Conservation (phyloP, 1,140 invertebrate genomes). For the Nasonia longicornis region DNA sequence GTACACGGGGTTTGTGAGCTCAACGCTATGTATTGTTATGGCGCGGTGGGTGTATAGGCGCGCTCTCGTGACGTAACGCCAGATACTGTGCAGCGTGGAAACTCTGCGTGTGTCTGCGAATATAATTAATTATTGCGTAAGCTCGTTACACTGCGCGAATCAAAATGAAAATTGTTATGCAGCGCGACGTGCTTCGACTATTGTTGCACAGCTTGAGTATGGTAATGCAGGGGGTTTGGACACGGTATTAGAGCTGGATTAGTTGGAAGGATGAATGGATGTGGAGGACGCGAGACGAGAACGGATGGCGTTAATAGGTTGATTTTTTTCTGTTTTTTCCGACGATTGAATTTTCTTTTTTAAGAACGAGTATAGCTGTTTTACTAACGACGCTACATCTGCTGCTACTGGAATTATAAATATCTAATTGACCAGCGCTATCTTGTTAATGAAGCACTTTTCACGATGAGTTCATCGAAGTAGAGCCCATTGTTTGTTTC, state of each 20-base stretch:
- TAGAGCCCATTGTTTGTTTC: no score
- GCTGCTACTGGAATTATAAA: no score
- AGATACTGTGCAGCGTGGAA: not conserved
- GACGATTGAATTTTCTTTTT: no score
- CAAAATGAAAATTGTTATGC: slow-evolving; percentile 4
- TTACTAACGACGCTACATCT: no score
- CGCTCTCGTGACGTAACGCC: not conserved
- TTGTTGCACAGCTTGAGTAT: not conserved
- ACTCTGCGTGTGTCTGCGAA: not conserved
- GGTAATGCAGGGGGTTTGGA: not conserved
- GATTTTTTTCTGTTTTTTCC: no score
- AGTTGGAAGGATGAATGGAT: not conserved
- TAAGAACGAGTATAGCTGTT: no score
- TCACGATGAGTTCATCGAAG: no score
- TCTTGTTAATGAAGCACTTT: no score
- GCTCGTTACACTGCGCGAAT: not conserved
- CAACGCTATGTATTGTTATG: not conserved
- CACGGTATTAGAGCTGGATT: not conserved
- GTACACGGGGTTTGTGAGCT: not conserved
- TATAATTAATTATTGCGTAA: slow-evolving; percentile 4
- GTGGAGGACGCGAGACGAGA: not conserved
- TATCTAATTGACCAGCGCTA: no score
- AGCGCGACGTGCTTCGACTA: not conserved
- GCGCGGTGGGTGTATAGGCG: not conserved
- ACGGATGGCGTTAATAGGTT: not conserved